A percentile compares a stretch with the other conserved stretches of the same genome.
phyloP scores from a whole-genome alignment of 2,113 vertebrate species.

The Ammodytes dubius region DNA sequence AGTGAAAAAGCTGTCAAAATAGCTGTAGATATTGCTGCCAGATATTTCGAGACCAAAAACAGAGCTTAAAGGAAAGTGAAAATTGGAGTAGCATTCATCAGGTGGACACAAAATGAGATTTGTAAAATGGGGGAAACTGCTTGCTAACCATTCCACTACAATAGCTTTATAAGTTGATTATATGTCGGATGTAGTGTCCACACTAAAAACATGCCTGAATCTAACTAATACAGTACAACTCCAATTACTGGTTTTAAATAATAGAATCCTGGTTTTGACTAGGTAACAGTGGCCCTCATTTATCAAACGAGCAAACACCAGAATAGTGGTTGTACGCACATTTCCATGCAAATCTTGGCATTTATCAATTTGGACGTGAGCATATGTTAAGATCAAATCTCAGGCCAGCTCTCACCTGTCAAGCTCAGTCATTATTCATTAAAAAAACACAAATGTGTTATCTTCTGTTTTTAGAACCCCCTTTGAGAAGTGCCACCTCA shows the following conservation, averaged over 20 bases:
- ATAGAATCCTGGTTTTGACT: neutral
- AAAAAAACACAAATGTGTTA: too few relatives aligned
- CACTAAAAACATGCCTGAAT: neutral
- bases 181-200: neutral
- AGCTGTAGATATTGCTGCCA: neutral
- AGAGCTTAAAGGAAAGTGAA: neutral
- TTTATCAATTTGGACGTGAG: too few relatives aligned
- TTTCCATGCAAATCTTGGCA: too few relatives aligned
- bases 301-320: too few relatives aligned
- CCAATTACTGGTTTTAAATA: neutral
- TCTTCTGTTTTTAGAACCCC: too few relatives aligned
- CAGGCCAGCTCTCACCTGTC: too few relatives aligned
- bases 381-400: too few relatives aligned
- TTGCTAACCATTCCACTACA: neutral
- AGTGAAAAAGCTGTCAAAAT: neutral
- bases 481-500: too few relatives aligned
- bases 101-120: neutral
- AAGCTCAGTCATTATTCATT: too few relatives aligned
- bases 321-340: too few relatives aligned
- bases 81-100: neutral
- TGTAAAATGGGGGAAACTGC: neutral
- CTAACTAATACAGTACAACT: neutral
- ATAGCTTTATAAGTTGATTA: neutral
- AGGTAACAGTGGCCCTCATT: neutral
- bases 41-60: neutral